phyloP scores from a whole-genome alignment of 2,888 invertebrate genomes.

The Lasioglossum calceatum region DNA sequence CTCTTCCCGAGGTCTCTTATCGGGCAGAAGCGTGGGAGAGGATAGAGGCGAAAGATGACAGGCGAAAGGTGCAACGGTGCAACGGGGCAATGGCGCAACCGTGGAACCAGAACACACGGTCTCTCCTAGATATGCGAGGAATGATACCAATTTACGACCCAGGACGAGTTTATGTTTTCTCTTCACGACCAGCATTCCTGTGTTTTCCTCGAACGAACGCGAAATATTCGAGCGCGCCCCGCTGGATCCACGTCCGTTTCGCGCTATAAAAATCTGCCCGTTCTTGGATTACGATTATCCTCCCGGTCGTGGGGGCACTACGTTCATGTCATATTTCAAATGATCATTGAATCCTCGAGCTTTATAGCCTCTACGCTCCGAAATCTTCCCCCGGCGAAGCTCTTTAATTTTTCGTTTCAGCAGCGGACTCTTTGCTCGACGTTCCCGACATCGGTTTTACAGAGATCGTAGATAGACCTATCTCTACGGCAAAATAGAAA shows the following conservation, averaged over 20 bases:
- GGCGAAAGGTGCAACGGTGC: constrained; percentile 29
- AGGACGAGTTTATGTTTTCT: constrained; percentile 58
- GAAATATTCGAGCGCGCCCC: constrained; percentile 11
- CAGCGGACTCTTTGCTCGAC: not conserved
- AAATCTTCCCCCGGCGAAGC: not conserved
- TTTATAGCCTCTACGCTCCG: not conserved
- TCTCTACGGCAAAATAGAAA: too few relatives aligned
- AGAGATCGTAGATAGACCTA: too few relatives aligned
- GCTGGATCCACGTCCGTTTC: constrained; percentile 24
- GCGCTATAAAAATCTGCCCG: constrained; percentile 36
- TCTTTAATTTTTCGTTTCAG: not conserved
- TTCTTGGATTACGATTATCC: constrained; percentile 15
- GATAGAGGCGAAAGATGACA: constrained; percentile 14
- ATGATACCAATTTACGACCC: constrained; percentile 68
- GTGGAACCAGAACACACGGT: constrained; percentile 53
- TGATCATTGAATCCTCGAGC: constrained; percentile 5
- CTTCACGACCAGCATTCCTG: constrained; percentile 32
- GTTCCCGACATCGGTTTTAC: not conserved
- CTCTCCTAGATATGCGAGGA: constrained; percentile 52
- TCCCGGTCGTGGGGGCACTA: not conserved
- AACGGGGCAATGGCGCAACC: not conserved
- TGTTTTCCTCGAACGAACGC: constrained; percentile 22
- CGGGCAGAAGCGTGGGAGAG: constrained; percentile 12
- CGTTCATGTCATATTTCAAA: not conserved
- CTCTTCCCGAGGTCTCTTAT: constrained; percentile 33